phyloP scores from a whole-genome alignment of 2,888 invertebrate genomes.

The Invenusta paracnida region DNA sequence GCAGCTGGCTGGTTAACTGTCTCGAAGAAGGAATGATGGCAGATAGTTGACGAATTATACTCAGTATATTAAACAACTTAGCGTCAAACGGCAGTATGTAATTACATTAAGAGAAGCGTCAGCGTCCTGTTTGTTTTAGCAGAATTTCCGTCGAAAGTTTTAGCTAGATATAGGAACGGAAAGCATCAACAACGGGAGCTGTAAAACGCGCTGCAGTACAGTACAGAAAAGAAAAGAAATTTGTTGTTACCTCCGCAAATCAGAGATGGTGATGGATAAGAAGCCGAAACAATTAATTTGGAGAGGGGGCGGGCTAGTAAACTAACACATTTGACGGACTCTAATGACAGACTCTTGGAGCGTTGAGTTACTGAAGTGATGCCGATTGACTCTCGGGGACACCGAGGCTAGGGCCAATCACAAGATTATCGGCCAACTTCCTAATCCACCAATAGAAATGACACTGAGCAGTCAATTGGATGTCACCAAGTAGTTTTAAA shows the following conservation, averaged over 20 bases:
- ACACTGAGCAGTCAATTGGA: too few species aligned
- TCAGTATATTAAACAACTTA: too few species aligned
- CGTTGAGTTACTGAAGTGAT: background rate
- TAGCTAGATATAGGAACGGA: too few species aligned
- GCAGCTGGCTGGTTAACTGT: background rate
- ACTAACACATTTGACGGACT: background rate
- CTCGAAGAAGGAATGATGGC: background rate
- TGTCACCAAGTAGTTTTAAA: too few species aligned
- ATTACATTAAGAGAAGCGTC: background rate
- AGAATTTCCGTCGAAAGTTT: background rate
- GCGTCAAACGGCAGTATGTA: background rate
- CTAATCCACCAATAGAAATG: background rate
- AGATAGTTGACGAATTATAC: too few species aligned
- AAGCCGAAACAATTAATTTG: background rate
- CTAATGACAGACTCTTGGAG: background rate
- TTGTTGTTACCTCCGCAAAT: background rate
- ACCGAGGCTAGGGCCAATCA: background rate
- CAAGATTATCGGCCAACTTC: background rate
- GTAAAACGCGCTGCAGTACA: too few species aligned
- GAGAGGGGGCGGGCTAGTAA: background rate
- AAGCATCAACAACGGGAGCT: too few species aligned
- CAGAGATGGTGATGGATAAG: conserved; percentile 1
- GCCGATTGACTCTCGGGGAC: conserved; percentile 7
- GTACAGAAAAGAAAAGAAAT: too few species aligned
- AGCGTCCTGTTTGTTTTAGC: background rate